Evolutionary conservation across 2,888 invertebrate genomes (phyloP).

Genomic region (Congeria kusceri): DNA sequence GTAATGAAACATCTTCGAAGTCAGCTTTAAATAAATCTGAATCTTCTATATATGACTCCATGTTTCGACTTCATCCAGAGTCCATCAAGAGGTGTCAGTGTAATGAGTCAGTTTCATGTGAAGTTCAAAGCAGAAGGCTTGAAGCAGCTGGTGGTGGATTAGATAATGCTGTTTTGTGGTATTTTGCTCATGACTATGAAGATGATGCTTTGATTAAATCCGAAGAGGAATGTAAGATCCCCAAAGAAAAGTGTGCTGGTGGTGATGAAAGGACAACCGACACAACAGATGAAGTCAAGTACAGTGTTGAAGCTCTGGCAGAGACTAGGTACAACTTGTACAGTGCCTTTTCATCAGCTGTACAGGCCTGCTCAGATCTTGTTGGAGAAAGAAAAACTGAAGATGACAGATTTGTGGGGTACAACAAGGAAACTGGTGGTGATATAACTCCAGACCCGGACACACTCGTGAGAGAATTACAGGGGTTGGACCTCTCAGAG

Average conservation of each 20-base stretch:
- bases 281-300: too few species aligned
- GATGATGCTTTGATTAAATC: not conserved
- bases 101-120: too few species aligned
- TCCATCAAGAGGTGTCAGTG: not conserved
- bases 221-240: not conserved
- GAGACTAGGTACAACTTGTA: conserved; percentile 43
- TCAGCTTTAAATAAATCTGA: not conserved
- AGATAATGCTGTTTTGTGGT: not conserved
- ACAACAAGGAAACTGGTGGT: conserved; percentile 9
- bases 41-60: not conserved
- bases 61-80: not conserved
- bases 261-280: not conserved
- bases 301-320: conserved; percentile 2
- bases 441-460: conserved; percentile 60
- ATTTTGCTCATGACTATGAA: conserved; percentile 2
- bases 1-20: not conserved
- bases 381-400: not conserved
- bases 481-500: conserved; percentile 46
- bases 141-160: not conserved
- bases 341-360: conserved; percentile 31
- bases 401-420: not conserved
- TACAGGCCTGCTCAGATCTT: conserved; percentile 32
- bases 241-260: not conserved
- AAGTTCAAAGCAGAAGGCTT: too few species aligned
- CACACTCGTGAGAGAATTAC: conserved; percentile 42